These are phyloP conservation scores for Rugalucina vietnamica DNA, from an alignment of 2,888 invertebrate genomes.

Conservation along the genomic window DNA sequence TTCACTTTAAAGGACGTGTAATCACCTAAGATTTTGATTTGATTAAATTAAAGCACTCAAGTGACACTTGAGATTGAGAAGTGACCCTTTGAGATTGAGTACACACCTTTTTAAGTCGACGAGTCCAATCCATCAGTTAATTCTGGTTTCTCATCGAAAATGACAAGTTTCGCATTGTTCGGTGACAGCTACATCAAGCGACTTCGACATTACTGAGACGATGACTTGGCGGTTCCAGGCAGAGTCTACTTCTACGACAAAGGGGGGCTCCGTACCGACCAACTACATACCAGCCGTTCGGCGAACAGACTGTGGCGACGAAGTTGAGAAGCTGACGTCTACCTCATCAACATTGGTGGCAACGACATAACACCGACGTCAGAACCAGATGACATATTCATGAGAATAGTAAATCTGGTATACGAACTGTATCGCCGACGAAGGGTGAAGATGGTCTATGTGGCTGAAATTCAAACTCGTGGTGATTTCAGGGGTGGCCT, in stretches of 20 bases:
- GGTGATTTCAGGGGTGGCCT: background rate
- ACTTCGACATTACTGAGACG: background rate
- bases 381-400: background rate
- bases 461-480: background rate
- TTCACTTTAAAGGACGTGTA: no score
- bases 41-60: no score
- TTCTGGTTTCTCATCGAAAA: no score
- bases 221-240: background rate
- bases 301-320: background rate
- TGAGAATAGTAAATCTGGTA: background rate
- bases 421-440: background rate
- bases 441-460: background rate
- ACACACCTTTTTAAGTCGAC: no score
- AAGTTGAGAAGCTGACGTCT: background rate
- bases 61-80: no score
- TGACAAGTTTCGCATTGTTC: background rate
- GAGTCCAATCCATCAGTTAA: no score
- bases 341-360: background rate
- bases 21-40: no score
- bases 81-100: no score
- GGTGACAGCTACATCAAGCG: slow-evolving; percentile 1
- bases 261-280: background rate
- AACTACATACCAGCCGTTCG: no score
- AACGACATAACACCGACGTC: background rate
- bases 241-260: background rate